phyloP scores from a whole-genome alignment of 2,888 invertebrate species.

The Cepaea hortensis region DNA sequence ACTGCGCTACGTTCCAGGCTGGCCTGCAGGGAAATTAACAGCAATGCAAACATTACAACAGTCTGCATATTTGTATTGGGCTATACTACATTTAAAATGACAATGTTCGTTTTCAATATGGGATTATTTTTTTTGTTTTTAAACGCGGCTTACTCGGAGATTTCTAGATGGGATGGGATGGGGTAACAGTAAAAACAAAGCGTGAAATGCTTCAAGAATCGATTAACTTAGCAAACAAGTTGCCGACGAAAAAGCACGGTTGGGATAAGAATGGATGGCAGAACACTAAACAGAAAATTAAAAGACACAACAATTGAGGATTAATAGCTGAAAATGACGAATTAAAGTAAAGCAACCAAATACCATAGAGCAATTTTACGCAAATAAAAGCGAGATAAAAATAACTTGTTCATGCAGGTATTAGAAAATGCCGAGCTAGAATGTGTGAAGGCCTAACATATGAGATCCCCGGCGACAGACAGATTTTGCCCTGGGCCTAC shows the following conservation, averaged over 20 bases:
- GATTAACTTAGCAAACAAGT: background rate
- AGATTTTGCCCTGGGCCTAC: too few relatives aligned
- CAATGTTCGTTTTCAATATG: background rate
- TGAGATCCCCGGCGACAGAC: too few relatives aligned
- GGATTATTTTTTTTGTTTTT: background rate
- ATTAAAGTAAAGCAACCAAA: too few relatives aligned
- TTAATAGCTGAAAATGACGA: too few relatives aligned
- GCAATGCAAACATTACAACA: background rate
- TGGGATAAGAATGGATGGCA: too few relatives aligned
- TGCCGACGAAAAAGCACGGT: background rate
- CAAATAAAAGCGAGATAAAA: too few relatives aligned
- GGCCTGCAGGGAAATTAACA: background rate
- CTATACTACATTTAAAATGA: background rate
- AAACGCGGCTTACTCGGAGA: background rate
- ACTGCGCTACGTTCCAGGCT: background rate
- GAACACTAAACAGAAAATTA: too few relatives aligned
- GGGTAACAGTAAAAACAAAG: background rate
- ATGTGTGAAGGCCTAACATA: too few relatives aligned
- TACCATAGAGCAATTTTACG: too few relatives aligned
- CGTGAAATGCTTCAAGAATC: background rate
- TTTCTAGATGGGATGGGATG: background rate
- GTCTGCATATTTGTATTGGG: background rate
- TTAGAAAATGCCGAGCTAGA: too few relatives aligned
- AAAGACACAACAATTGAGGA: too few relatives aligned
- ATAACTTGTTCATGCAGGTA: too few relatives aligned